Evolutionary conservation across 2,888 invertebrate genomes (phyloP).

Genomic region (Aelia acuminata): DNA sequence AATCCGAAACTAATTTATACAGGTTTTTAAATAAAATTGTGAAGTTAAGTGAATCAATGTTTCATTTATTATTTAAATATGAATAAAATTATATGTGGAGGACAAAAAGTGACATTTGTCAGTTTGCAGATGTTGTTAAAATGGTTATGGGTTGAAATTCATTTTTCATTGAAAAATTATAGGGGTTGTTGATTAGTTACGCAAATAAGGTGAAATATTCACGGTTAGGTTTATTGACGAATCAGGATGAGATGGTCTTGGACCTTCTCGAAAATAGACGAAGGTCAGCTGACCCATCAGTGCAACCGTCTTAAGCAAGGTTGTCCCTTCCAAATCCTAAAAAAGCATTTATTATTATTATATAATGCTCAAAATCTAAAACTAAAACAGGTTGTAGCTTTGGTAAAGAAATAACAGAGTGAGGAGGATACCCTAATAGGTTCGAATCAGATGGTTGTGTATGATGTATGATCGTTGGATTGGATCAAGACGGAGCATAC

Average conservation of each 20-base stretch:
- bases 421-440: not conserved
- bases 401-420: not conserved
- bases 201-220: not conserved
- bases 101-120: too few species aligned
- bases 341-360: too few species aligned
- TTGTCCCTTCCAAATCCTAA: not conserved
- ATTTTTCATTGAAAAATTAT: too few species aligned
- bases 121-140: too few species aligned
- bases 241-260: not conserved
- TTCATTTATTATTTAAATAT: too few species aligned
- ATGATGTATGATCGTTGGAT: not conserved
- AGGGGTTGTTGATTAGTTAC: not conserved
- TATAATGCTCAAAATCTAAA: not conserved
- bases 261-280: constrained; percentile 2
- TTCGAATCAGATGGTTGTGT: not conserved
- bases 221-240: not conserved
- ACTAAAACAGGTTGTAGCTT: not conserved
- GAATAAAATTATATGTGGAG: too few species aligned
- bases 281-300: not conserved
- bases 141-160: too few species aligned
- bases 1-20: too few species aligned
- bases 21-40: too few species aligned
- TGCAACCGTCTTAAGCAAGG: not conserved
- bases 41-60: too few species aligned
- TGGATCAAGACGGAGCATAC: not conserved